Evolutionary conservation across 2,113 vertebrate genomes (phyloP).

Genomic region (Girardinichthys multiradiatus): DNA sequence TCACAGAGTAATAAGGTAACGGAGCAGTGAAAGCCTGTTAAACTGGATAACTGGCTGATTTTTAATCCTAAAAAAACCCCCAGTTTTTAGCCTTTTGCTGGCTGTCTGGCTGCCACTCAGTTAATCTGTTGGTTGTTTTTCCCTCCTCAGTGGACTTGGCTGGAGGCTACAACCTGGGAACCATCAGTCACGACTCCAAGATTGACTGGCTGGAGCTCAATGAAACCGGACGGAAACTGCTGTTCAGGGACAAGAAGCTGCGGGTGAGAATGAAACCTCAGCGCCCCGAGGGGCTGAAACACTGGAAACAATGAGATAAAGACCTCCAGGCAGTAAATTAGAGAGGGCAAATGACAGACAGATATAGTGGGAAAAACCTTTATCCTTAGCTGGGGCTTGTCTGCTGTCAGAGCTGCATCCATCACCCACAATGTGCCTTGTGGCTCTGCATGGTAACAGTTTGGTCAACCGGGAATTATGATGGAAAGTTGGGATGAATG

Average conservation of each 20-base stretch:
- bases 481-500: neutral
- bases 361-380: neutral
- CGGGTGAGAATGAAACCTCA: slow-evolving; percentile 80
- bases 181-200: slow-evolving; percentile 89
- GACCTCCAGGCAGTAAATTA: slow-evolving; percentile 16
- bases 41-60: slow-evolving; percentile 3
- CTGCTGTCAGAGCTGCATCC: slow-evolving; percentile 25
- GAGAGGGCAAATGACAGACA: slow-evolving; percentile 16
- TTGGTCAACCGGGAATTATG: neutral
- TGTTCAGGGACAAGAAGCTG: slow-evolving; percentile 96
- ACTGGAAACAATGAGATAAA: slow-evolving; percentile 8
- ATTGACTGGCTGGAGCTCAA: slow-evolving; percentile 98
- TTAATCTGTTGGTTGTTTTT: neutral
- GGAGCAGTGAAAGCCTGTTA: neutral
- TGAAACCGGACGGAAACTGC: slow-evolving; percentile 92
- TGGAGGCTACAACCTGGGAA: slow-evolving; percentile 85
- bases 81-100: neutral
- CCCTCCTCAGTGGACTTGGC: slow-evolving; percentile 87
- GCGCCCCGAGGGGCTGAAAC: neutral
- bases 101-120: slow-evolving; percentile 2
- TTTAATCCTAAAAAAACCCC: neutral
- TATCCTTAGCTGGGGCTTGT: slow-evolving; percentile 4
- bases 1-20: slow-evolving; percentile 3
- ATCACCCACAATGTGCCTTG: slow-evolving; percentile 10
- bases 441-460: slow-evolving; percentile 2